These are phyloP conservation scores for Clupea harengus DNA, from an alignment of 2,113 vertebrate species.

Conservation along the genomic window DNA sequence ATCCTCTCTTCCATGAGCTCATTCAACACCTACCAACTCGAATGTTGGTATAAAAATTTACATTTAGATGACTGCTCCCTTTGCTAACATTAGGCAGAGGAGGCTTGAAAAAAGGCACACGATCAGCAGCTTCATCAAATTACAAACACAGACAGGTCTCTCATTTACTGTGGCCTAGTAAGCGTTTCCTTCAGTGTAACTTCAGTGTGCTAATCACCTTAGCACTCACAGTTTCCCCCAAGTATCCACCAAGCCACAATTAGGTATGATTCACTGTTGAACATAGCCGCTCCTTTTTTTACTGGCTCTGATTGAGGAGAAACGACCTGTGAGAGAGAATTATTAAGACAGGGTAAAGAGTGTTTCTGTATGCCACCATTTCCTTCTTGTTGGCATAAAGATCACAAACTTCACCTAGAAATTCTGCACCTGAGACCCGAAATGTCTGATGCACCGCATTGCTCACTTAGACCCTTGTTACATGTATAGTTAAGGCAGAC, in stretches of 20 bases:
- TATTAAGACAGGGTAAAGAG: conserved; percentile 22
- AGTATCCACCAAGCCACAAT: conserved; percentile 45
- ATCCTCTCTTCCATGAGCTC: conserved; percentile 23
- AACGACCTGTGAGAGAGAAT: conserved; percentile 38
- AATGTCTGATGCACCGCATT: conserved; percentile 28
- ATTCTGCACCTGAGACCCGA: conserved; percentile 27
- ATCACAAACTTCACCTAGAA: conserved; percentile 27
- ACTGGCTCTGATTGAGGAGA: conserved; percentile 34
- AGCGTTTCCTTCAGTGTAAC: conserved; percentile 45
- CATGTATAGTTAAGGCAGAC: too few relatives aligned
- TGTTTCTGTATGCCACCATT: conserved; percentile 31
- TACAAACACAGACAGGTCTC: conserved; percentile 44
- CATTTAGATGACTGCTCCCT: conserved; percentile 27
- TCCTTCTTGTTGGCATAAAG: conserved; percentile 27
- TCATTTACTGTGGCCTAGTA: conserved; percentile 31
- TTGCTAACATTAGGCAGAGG: conserved; percentile 31
- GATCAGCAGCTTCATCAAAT: conserved; percentile 29
- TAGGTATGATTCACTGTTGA: conserved; percentile 47
- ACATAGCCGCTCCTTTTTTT: conserved; percentile 32
- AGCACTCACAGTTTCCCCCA: conserved; percentile 49
- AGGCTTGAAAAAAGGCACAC: background rate
- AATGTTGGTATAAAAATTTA: conserved; percentile 38
- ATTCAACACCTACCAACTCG: conserved; percentile 32
- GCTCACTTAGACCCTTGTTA: conserved; percentile 33
- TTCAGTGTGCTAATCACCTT: conserved; percentile 47